These are phyloP conservation scores for Plemyria rubiginata DNA, from an alignment of 2,888 invertebrate species.

Conservation along the genomic window DNA sequence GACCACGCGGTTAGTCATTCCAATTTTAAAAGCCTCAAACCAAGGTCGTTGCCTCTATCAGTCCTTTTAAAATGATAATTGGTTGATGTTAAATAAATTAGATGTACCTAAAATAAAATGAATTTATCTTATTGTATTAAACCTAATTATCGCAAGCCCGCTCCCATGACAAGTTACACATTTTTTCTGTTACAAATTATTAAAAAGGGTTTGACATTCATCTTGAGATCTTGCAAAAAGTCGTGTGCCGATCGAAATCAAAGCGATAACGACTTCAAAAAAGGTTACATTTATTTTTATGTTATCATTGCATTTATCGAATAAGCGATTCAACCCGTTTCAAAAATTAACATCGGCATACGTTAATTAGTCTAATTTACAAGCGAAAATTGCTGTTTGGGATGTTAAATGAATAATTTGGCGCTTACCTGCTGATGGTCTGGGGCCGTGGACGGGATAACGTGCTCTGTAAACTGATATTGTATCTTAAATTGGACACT, in stretches of 20 bases:
- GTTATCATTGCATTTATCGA: conserved; percentile 41
- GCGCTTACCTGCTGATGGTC: conserved; percentile 33
- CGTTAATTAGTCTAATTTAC: conserved; percentile 42
- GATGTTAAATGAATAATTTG: conserved; percentile 39
- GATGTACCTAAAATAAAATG: conserved; percentile 22
- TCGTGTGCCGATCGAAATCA: conserved; percentile 37
- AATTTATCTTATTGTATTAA: conserved; percentile 30
- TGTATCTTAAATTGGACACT: conserved; percentile 17
- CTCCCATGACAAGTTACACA: conserved; percentile 41
- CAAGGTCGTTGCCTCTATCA: conserved; percentile 29
- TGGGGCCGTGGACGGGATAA: conserved; percentile 17
- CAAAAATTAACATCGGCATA: conserved; percentile 40
- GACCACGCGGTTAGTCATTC: conserved; percentile 27
- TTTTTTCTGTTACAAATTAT: conserved; percentile 24
- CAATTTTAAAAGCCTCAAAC: conserved; percentile 21
- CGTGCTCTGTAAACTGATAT: conserved; percentile 8
- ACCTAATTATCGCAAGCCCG: conserved; percentile 34
- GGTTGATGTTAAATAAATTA: conserved; percentile 26
- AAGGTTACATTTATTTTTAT: conserved; percentile 37
- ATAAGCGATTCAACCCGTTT: conserved; percentile 34
- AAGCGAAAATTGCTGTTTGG: conserved; percentile 36
- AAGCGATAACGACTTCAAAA: conserved; percentile 32
- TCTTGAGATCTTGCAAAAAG: conserved; percentile 28
- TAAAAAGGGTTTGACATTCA: conserved; percentile 30
- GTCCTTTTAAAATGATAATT: conserved; percentile 23